Percentiles rank a stretch among this genome's conserved stretches.
These are phyloP conservation scores for Microctenopoma steveboyesi DNA, from an alignment of 2,797 vertebrate species.

Conservation along the genomic window DNA sequence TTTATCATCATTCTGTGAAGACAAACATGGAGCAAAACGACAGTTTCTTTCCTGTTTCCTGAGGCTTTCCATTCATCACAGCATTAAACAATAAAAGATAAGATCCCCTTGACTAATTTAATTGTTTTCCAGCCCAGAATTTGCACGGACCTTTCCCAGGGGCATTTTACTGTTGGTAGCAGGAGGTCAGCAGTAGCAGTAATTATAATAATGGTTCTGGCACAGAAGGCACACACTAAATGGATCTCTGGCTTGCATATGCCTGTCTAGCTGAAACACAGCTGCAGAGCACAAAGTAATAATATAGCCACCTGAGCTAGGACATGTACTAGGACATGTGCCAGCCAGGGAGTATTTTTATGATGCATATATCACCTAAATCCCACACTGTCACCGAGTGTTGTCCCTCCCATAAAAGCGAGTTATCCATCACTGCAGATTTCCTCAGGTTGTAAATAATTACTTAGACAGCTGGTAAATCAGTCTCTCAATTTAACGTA, in stretches of 20 bases:
- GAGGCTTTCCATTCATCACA: constrained; percentile 22
- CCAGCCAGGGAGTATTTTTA: constrained; percentile 15
- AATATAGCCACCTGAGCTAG: constrained; percentile 58
- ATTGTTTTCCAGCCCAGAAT: constrained; percentile 55
- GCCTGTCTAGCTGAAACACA: constrained; percentile 50
- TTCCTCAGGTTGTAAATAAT: background rate
- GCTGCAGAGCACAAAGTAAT: constrained; percentile 65
- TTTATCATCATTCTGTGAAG: constrained; percentile 19
- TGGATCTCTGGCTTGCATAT: constrained; percentile 76
- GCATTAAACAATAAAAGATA: constrained; percentile 58
- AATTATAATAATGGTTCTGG: constrained; percentile 74
- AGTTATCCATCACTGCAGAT: background rate
- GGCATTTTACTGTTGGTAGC: constrained; percentile 65
- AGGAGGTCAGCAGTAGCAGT: constrained; percentile 64
- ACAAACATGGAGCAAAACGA: constrained; percentile 22
- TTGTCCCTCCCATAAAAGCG: background rate
- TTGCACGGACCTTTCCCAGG: constrained; percentile 57
- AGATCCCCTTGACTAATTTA: constrained; percentile 60
- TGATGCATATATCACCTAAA: constrained; percentile 6
- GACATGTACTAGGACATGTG: constrained; percentile 38
- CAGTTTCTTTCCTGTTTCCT: constrained; percentile 9
- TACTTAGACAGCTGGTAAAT: background rate
- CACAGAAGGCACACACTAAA: constrained; percentile 57
- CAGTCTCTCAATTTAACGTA: too few relatives aligned
- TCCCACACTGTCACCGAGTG: background rate